phyloP scores from a whole-genome alignment of 2,888 invertebrate species.

The Stenodema calcarata region DNA sequence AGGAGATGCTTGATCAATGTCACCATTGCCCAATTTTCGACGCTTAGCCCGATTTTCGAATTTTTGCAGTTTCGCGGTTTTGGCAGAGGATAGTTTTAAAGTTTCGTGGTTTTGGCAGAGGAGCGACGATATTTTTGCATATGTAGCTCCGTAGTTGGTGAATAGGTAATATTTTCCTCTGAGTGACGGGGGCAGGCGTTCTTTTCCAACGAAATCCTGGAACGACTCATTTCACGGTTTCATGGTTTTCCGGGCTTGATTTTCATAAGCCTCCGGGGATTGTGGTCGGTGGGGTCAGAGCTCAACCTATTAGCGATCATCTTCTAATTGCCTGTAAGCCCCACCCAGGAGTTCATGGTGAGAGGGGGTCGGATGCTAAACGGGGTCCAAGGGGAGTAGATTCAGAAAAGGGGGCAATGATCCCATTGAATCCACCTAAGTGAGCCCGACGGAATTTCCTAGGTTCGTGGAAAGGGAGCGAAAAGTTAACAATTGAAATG shows the following conservation, averaged over 20 bases:
- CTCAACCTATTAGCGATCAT: slow-evolving; percentile 26
- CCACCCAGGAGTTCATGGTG: not conserved
- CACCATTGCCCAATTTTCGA: no score
- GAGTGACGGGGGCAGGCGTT: no score
- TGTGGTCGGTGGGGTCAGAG: not conserved
- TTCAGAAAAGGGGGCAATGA: not conserved
- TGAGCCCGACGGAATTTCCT: not conserved
- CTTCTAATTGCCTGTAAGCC: slow-evolving; percentile 7
- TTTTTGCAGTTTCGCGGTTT: no score
- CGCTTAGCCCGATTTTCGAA: no score
- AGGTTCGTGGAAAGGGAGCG: not conserved
- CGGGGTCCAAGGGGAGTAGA: not conserved
- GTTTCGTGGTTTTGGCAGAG: no score
- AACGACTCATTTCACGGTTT: slow-evolving; percentile 27
- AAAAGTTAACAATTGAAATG: not conserved
- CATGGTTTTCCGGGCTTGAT: slow-evolving; percentile 1
- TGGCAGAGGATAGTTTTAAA: no score
- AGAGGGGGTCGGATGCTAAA: not conserved
- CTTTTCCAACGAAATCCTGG: no score
- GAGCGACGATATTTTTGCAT: no score
- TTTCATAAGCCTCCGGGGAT: slow-evolving; percentile 19
- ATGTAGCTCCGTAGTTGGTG: no score
- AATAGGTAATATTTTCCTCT: no score
- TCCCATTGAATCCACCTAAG: not conserved
- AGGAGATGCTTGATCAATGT: no score